Percentiles rank a stretch among this genome's conserved stretches.
Evolutionary conservation across 2,113 vertebrate species (phyloP).

Genomic region (Tragelaphus scriptus): DNA sequence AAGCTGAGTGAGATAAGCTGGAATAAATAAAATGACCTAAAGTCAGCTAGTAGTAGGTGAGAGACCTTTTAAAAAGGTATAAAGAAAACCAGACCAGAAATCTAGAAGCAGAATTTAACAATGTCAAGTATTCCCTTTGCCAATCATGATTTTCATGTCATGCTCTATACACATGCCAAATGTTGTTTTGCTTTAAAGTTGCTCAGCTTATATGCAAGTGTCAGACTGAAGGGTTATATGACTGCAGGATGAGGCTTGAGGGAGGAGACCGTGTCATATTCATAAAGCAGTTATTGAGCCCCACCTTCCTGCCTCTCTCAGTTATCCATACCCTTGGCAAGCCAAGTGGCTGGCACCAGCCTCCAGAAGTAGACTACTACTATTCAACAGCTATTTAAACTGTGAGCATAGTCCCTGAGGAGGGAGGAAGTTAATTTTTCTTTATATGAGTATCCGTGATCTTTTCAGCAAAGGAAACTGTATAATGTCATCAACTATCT

Average conservation of each 20-base stretch:
- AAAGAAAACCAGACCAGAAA: background rate
- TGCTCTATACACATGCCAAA: background rate
- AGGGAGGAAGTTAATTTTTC: background rate
- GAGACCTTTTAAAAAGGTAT: background rate
- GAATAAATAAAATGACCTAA: background rate
- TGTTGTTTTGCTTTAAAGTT: background rate
- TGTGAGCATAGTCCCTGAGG: background rate
- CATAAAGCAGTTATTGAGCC: background rate
- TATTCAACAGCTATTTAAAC: background rate
- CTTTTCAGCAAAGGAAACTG: background rate
- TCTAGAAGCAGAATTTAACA: constrained; percentile 9
- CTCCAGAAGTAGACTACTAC: background rate
- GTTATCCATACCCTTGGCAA: background rate
- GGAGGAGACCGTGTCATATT: background rate
- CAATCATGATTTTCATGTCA: background rate
- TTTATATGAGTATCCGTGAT: background rate
- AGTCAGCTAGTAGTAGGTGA: background rate
- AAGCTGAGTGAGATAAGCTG: background rate
- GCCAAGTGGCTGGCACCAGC: background rate
- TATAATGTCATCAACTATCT: background rate
- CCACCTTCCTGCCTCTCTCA: background rate
- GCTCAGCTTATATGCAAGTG: background rate
- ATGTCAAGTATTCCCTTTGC: background rate
- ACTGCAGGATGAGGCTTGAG: background rate
- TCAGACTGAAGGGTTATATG: background rate